These are phyloP conservation scores for Hydropsyche tenuis DNA, from an alignment of 1,140 invertebrate species.

Conservation along the genomic window DNA sequence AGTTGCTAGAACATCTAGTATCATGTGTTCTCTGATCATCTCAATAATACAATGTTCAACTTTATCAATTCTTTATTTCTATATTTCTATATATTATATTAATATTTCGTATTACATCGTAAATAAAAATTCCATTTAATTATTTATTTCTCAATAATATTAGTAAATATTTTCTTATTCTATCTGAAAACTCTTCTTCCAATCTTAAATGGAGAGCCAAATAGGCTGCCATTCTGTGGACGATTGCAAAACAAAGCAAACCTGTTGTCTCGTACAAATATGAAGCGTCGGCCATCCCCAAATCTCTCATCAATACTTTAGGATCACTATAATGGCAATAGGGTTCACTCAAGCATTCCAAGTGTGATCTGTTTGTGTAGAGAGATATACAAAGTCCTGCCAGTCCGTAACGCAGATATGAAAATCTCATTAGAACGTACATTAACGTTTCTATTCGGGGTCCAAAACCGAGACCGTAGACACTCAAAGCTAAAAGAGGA, in stretches of 20 bases:
- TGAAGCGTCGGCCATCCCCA: slow-evolving; percentile 58
- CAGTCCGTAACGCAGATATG: slow-evolving; percentile 66
- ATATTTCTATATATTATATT: not conserved
- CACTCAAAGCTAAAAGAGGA: slow-evolving; percentile 66
- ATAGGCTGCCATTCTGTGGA: slow-evolving; percentile 59
- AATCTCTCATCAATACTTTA: slow-evolving; percentile 59
- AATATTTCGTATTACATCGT: too few relatives aligned
- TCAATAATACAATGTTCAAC: too few relatives aligned
- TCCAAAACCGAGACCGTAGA: slow-evolving; percentile 72
- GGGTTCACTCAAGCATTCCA: slow-evolving; percentile 61
- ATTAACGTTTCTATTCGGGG: slow-evolving; percentile 63
- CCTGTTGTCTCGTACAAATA: slow-evolving; percentile 57
- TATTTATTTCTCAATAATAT: slow-evolving; percentile 60
- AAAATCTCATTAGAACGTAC: slow-evolving; percentile 65
- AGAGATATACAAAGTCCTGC: slow-evolving; percentile 59
- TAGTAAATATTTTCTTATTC: slow-evolving; percentile 58
- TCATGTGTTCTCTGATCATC: too few relatives aligned
- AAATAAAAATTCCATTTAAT: too few relatives aligned
- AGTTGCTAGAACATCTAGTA: too few relatives aligned
- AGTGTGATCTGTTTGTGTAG: slow-evolving; percentile 53
- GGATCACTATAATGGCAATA: slow-evolving; percentile 68
- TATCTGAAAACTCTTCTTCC: slow-evolving; percentile 59
- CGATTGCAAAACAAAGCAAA: slow-evolving; percentile 56
- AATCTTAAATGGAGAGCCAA: slow-evolving; percentile 58
- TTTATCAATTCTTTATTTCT: not conserved